These are phyloP conservation scores for Pseudopleuronectes americanus DNA, from an alignment of 2,797 vertebrate genomes.

Conservation along the genomic window DNA sequence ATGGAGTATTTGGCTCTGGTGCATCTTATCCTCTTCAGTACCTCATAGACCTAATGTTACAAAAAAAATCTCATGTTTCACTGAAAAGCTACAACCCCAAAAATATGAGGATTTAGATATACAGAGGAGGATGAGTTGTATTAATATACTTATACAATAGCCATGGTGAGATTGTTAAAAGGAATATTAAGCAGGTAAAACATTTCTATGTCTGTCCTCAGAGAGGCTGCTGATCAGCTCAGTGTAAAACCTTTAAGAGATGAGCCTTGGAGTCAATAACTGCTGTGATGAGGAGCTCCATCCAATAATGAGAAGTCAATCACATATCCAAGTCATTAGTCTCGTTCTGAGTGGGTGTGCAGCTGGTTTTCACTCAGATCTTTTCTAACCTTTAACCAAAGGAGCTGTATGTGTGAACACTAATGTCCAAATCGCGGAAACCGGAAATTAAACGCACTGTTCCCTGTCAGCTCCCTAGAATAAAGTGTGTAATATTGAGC, in stretches of 20 bases:
- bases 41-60: constrained; percentile 89
- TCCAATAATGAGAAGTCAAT: constrained; percentile 41
- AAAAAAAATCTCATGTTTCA: constrained; percentile 13
- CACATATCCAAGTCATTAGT: constrained; percentile 28
- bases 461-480: background rate
- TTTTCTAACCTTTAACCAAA: background rate
- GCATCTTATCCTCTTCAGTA: constrained; percentile 93
- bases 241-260: too few species aligned
- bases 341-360: constrained; percentile 10
- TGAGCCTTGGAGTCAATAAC: background rate
- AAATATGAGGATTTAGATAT: background rate
- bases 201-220: background rate
- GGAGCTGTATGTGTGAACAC: background rate
- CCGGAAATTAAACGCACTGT: background rate
- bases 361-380: too few species aligned
- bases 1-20: constrained; percentile 90
- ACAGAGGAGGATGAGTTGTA: background rate
- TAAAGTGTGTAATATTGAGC: background rate
- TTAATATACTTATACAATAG: background rate
- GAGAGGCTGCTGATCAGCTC: background rate
- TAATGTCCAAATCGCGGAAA: background rate
- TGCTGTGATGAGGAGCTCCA: constrained; percentile 19
- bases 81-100: background rate
- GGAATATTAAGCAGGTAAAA: background rate
- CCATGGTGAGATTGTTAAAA: background rate